Percentiles rank a stretch among this genome's conserved stretches.
These are phyloP conservation scores for Leptinotarsa undecemlineata DNA, from an alignment of 1,140 invertebrate genomes.

Conservation along the genomic window DNA sequence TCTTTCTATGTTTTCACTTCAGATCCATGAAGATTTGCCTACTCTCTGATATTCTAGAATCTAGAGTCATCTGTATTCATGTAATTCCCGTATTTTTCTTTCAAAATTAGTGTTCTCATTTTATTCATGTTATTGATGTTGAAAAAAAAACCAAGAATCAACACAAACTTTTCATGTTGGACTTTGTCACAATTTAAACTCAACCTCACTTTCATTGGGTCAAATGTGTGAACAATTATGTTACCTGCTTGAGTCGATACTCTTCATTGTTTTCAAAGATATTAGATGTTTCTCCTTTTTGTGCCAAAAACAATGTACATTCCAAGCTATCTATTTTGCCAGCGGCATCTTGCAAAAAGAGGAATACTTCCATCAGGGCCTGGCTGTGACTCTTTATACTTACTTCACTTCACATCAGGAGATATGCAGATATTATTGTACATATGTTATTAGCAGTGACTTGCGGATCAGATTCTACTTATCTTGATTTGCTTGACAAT, in stretches of 20 bases:
- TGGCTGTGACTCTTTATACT: slow-evolving; percentile 91
- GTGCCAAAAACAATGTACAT: no score
- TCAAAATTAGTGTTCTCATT: no score
- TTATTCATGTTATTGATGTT: no score
- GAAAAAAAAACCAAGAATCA: slow-evolving; percentile 74
- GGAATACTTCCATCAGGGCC: slow-evolving; percentile 89
- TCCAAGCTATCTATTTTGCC: slow-evolving; percentile 97
- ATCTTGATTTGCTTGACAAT: slow-evolving; percentile 86
- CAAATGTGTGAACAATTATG: slow-evolving; percentile 83
- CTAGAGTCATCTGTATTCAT: no score
- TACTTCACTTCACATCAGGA: slow-evolving; percentile 96
- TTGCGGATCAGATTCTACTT: slow-evolving; percentile 84
- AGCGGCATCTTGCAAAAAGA: slow-evolving; percentile 81
- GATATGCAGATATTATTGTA: slow-evolving; percentile 95
- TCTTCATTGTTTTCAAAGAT: slow-evolving; percentile 80
- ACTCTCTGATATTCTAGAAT: no score
- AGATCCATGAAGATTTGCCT: no score
- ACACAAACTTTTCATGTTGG: slow-evolving; percentile 89
- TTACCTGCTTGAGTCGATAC: slow-evolving; percentile 81
- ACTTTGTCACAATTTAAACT: slow-evolving; percentile 87
- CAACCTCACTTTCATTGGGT: slow-evolving; percentile 85
- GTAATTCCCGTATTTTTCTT: no score
- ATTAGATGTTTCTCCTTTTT: slow-evolving; percentile 40
- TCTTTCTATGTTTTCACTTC: no score
- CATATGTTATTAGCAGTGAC: slow-evolving; percentile 83